Base-by-base conservation (phyloP, 1,140 invertebrate genomes). In the Semibalanus balanoides region DNA sequence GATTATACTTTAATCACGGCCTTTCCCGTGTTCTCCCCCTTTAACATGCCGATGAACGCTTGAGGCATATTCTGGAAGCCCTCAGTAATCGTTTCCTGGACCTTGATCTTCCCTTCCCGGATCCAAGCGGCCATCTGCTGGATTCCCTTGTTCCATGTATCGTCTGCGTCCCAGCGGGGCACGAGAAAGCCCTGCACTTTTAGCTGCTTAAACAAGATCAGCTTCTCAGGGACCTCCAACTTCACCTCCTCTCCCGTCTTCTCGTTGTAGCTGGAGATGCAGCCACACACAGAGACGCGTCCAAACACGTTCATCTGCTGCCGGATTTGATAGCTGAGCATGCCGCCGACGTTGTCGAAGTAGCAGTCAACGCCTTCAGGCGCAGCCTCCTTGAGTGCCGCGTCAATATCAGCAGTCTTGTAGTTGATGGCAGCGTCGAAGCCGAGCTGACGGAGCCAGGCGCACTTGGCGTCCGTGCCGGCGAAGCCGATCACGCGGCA, bases 321-420 rank as follows among this genome's bases (percentile, higher is more conserved):
- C 74, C 90, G 84, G 30, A 90, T 86, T 22, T 80, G 82, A 19
- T 84, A 85, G 77, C 88, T 89, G 69, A 90, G 87, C 81, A 89
- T 86, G 31, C 89, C 89, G 40, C 90, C 90, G 40, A 91, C 90
- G 83, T 91, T 91, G 80, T 91, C 90, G 83, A 91, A 91, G 80
- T 91, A 91, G 78, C 88, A 89, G 79, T 92, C 89, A 0, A 91
- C 82, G 43, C 88, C 89, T 25, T 90, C 83, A 0, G 90, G 89
- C n/a, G 89, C 89, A 31, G 83, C 84, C 82, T 89, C 83, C 79
- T 84, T 87, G n/a, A 92, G 83, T 64, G 83, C 85, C 64, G 83
- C 75, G 11, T 81, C 81, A 51, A 91, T 75, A 77, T 89, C 81
- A 22, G 83, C 83, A 0, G 82, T 88, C 83, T 92, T 92, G 81